Conservation (phyloP, 2,113 vertebrate genomes). For the Lampris megalopsis region DNA sequence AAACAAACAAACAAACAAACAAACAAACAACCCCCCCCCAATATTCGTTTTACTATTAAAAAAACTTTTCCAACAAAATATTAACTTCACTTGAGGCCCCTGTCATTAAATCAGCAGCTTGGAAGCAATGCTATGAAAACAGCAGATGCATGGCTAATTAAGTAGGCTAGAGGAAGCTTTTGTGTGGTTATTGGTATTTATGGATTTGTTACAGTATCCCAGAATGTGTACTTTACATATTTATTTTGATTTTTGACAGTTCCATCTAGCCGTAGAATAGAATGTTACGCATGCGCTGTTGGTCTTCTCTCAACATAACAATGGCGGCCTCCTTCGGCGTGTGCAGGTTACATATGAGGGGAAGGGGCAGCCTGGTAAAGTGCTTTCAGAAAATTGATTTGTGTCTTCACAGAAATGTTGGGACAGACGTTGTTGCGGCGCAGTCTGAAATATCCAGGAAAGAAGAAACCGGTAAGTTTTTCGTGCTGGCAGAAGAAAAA, state of each 20-base stretch:
- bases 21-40: too few species aligned
- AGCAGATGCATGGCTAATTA: too few species aligned
- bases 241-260: constrained; percentile 16
- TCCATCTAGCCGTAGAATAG: constrained; percentile 60
- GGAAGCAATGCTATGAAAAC: too few species aligned
- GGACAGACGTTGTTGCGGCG: constrained; percentile 35
- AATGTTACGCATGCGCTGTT: constrained; percentile 61
- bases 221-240: background rate
- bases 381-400: constrained; percentile 35
- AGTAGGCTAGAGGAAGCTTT: too few species aligned
- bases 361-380: constrained; percentile 28
- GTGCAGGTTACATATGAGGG: constrained; percentile 69
- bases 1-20: too few species aligned
- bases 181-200: too few species aligned
- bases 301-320: background rate
- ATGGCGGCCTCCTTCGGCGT: constrained; percentile 79
- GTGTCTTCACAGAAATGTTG: constrained; percentile 36
- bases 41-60: too few species aligned
- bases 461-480: constrained; percentile 55
- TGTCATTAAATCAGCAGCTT: too few species aligned
- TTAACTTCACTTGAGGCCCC: too few species aligned
- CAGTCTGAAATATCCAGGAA: constrained; percentile 13
- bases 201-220: too few species aligned
- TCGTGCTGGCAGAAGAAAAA: background rate
- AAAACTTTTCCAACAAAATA: too few species aligned